A percentile compares a stretch with the other conserved stretches of the same genome.
Conservation (phyloP, 2,797 vertebrate genomes). For the Alectoris magna region DNA sequence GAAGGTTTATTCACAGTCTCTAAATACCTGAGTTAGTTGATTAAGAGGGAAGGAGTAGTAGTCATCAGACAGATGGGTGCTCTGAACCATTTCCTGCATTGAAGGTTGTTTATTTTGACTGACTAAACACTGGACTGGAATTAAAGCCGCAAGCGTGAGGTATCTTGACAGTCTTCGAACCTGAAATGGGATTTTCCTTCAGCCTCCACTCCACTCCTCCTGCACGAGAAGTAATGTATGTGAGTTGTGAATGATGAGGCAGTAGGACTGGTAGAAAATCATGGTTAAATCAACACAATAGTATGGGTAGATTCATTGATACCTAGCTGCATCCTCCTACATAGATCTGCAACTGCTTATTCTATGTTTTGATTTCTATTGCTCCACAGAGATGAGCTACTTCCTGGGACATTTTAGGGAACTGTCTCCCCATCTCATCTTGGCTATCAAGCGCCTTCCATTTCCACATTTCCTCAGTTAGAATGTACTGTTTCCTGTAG, state of each 20-base stretch:
- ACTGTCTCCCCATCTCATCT: neutral
- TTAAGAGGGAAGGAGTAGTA: neutral
- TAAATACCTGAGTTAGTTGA: neutral
- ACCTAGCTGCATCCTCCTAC: neutral
- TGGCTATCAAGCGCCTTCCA: neutral
- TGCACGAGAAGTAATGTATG: neutral
- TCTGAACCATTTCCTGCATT: neutral
- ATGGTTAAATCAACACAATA: neutral
- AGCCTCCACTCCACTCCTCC: neutral
- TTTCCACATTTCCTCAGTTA: conserved; percentile 4
- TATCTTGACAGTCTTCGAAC: neutral
- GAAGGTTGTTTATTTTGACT: neutral
- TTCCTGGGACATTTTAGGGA: neutral
- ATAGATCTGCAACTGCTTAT: neutral
- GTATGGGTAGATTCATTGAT: neutral
- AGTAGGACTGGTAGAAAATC: accelerated
- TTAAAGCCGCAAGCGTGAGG: neutral
- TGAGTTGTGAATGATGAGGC: neutral
- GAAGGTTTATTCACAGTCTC: neutral
- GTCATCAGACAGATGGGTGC: neutral
- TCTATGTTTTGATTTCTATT: neutral
- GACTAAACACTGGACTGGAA: neutral
- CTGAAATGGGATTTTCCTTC: accelerated
- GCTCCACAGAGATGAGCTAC: neutral
- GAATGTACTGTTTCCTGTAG: neutral